Percentiles rank a stretch among this genome's conserved stretches.
Evolutionary conservation across 2,888 invertebrate species (phyloP).

Genomic region (Torymus texanus): DNA sequence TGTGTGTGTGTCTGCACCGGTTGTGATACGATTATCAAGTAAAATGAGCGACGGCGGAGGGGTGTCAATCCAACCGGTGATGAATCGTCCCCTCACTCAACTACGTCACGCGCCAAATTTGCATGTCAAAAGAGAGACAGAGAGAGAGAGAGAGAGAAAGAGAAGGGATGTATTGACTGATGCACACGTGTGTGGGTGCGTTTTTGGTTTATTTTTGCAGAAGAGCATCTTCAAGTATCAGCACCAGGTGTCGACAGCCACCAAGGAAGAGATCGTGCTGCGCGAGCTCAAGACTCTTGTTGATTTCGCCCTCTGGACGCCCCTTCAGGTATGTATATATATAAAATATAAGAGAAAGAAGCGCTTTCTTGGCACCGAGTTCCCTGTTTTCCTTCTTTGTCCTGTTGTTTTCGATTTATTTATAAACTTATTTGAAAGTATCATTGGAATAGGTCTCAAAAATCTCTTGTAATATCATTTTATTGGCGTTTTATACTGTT

Average conservation of each 20-base stretch:
- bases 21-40: slow-evolving; percentile 41
- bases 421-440: neutral
- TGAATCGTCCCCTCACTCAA: slow-evolving; percentile 18
- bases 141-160: no score
- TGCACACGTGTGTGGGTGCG: neutral
- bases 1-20: neutral
- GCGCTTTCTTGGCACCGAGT: no score
- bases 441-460: neutral
- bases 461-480: no score
- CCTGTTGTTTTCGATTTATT: neutral
- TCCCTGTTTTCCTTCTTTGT: no score
- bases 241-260: slow-evolving; percentile 81
- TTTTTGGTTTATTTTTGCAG: slow-evolving; percentile 76
- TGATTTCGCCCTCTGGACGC: slow-evolving; percentile 84
- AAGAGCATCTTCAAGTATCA: slow-evolving; percentile 86
- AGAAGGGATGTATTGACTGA: no score
- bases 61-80: slow-evolving; percentile 8
- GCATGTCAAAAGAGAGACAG: slow-evolving; percentile 13
- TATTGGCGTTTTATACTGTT: no score
- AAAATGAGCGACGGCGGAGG: slow-evolving; percentile 19
- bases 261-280: slow-evolving; percentile 83
- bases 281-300: slow-evolving; percentile 88
- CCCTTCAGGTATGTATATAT: slow-evolving; percentile 78
- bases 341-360: no score
- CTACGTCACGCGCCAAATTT: slow-evolving; percentile 23